Evolutionary conservation across 2,888 invertebrate species (phyloP).

Genomic region (Chrysolina haemoptera): DNA sequence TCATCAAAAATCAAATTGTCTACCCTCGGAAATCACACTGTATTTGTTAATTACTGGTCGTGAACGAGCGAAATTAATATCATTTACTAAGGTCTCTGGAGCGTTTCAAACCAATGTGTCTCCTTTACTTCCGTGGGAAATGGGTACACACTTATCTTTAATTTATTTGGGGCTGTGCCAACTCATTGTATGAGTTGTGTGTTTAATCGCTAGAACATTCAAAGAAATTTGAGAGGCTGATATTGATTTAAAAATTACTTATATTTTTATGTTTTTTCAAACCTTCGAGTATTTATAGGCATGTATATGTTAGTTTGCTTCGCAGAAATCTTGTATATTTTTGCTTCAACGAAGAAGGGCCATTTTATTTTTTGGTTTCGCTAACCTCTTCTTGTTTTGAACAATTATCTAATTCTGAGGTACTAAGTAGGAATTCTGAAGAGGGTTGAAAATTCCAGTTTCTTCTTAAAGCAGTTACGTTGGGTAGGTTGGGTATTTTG

Average conservation of each 20-base stretch:
- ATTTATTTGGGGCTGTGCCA: constrained; percentile 29
- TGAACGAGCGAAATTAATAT: constrained; percentile 24
- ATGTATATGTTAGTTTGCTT: background rate
- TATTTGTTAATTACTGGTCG: constrained; percentile 17
- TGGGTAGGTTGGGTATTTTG: too few relatives aligned
- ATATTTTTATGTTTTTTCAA: background rate
- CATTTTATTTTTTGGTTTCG: background rate
- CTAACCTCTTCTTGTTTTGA: too few relatives aligned
- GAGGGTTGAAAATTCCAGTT: too few relatives aligned
- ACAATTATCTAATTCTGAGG: too few relatives aligned
- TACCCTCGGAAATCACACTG: background rate
- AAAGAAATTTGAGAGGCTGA: constrained; percentile 1
- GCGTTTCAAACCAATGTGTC: constrained; percentile 22
- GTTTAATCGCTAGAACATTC: constrained; percentile 2
- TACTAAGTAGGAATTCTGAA: too few relatives aligned
- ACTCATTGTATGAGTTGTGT: constrained; percentile 18
- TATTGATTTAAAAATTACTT: background rate
- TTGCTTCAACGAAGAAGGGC: too few relatives aligned
- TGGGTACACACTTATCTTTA: constrained; percentile 31
- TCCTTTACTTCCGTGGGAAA: constrained; percentile 30
- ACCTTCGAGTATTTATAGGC: background rate
- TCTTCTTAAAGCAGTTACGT: too few relatives aligned
- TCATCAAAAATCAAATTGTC: background rate
- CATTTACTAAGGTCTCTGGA: constrained; percentile 13
- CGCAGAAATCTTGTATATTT: too few relatives aligned